Conservation (phyloP, 2,888 invertebrate species). For the Julus scandinavius region DNA sequence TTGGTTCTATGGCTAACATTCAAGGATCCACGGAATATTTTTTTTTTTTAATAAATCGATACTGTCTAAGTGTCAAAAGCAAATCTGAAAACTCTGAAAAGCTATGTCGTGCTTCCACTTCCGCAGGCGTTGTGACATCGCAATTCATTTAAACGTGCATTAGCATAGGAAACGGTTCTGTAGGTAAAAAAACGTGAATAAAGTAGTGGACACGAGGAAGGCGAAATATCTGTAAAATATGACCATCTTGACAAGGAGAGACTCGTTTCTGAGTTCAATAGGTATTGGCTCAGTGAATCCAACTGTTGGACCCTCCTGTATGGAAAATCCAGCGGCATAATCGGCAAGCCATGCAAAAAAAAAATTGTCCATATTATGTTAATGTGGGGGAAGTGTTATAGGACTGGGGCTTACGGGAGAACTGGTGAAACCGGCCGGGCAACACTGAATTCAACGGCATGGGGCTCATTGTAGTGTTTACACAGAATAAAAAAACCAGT, state of each 20-base stretch:
- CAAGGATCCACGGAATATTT: neutral
- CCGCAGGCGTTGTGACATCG: neutral
- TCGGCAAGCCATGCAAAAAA: conserved; percentile 35
- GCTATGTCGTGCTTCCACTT: too few relatives aligned
- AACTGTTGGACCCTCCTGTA: conserved; percentile 35
- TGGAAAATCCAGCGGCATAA: conserved; percentile 12
- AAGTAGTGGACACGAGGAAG: conserved; percentile 13
- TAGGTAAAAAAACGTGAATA: neutral
- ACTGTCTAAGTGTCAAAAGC: neutral
- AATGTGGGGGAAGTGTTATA: neutral
- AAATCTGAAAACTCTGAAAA: neutral
- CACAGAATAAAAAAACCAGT: conserved; percentile 48
- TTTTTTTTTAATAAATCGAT: neutral
- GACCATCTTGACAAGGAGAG: conserved; percentile 17
- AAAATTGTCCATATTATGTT: conserved; percentile 39
- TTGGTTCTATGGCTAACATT: neutral
- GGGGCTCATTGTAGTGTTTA: conserved; percentile 45
- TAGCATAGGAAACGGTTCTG: neutral
- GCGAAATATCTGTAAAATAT: conserved; percentile 27
- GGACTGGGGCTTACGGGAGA: neutral
- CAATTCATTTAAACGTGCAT: neutral
- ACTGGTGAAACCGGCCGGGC: conserved; percentile 16
- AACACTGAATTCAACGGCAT: conserved; percentile 19
- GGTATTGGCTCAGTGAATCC: neutral
- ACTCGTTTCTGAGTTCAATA: conserved; percentile 4